Conservation (phyloP, 1,140 invertebrate genomes). For the Zaprionus taronus region DNA sequence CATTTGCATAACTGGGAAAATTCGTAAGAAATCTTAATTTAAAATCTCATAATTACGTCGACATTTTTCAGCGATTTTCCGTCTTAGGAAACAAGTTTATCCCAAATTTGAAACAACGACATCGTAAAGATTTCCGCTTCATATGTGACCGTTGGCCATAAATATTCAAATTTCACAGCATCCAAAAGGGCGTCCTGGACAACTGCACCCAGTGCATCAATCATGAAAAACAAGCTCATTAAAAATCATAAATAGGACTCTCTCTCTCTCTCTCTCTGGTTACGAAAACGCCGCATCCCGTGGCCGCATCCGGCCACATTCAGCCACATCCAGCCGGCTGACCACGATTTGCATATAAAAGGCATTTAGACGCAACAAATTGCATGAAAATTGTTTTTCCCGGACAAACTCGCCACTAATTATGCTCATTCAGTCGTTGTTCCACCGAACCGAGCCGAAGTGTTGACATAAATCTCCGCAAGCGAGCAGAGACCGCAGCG, state of each 20-base stretch:
- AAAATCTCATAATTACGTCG: conserved; percentile 51
- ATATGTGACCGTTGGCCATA: conserved; percentile 84
- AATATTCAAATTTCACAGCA: conserved; percentile 81
- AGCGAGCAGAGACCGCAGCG: conserved; percentile 1
- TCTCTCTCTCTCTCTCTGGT: conserved; percentile 43
- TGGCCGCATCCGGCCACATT: conserved; percentile 21
- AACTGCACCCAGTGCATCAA: conserved; percentile 56
- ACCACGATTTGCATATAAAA: conserved; percentile 83
- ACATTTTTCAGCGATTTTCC: conserved; percentile 64
- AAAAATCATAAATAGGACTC: conserved; percentile 68
- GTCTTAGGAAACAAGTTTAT: conserved; percentile 71
- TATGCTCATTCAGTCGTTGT: conserved; percentile 72
- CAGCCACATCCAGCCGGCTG: conserved; percentile 52
- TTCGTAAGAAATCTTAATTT: conserved; percentile 36
- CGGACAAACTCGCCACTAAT: conserved; percentile 73
- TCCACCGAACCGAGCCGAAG: conserved; percentile 25
- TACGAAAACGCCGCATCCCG: conserved; percentile 18
- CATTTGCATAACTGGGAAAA: conserved; percentile 60
- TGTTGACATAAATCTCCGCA: conserved; percentile 72
- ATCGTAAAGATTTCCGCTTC: conserved; percentile 79
- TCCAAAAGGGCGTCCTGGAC: conserved; percentile 37
- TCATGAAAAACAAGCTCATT: conserved; percentile 72
- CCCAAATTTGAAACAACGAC: conserved; percentile 64
- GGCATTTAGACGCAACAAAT: conserved; percentile 82
- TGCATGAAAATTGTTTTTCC: conserved; percentile 79